Percentiles rank a stretch among this genome's conserved stretches.
phyloP scores from a whole-genome alignment of 2,113 vertebrate species.

The Accipiter cooperii region DNA sequence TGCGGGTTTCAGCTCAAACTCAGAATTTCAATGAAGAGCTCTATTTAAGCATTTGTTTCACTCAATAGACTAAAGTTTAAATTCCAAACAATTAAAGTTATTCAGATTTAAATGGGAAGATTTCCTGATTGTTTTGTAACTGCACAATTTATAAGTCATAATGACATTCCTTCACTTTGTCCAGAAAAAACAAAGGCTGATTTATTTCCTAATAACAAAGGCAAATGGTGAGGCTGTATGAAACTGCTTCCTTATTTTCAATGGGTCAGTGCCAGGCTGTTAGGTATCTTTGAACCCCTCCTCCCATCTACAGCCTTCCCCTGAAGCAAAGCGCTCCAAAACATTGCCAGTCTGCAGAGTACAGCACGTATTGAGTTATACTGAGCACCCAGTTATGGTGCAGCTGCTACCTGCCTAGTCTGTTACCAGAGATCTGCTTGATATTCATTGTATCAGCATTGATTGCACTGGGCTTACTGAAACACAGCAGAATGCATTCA shows the following conservation, averaged over 20 bases:
- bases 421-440: conserved; percentile 1
- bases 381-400: neutral
- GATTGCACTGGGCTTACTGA: neutral
- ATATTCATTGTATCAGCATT: conserved; percentile 33
- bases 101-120: conserved; percentile 77
- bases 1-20: neutral
- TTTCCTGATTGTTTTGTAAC: conserved; percentile 74
- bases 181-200: conserved; percentile 77
- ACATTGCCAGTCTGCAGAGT: neutral
- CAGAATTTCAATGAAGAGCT: conserved; percentile 43
- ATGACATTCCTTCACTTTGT: conserved; percentile 75
- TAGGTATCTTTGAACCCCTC: conserved; percentile 26
- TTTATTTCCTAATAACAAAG: conserved; percentile 79
- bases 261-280: conserved; percentile 60
- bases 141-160: conserved; percentile 79
- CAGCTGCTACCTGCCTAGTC: neutral
- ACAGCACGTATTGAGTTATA: rapidly evolving
- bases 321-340: neutral
- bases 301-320: neutral
- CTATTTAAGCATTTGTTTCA: conserved; percentile 61
- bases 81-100: conserved; percentile 69
- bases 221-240: conserved; percentile 66
- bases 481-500: conserved; percentile 32
- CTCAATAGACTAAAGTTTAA: conserved; percentile 61
- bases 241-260: conserved; percentile 65